Conservation (phyloP, 1,140 invertebrate species). For the Drosophila baimaii region DNA sequence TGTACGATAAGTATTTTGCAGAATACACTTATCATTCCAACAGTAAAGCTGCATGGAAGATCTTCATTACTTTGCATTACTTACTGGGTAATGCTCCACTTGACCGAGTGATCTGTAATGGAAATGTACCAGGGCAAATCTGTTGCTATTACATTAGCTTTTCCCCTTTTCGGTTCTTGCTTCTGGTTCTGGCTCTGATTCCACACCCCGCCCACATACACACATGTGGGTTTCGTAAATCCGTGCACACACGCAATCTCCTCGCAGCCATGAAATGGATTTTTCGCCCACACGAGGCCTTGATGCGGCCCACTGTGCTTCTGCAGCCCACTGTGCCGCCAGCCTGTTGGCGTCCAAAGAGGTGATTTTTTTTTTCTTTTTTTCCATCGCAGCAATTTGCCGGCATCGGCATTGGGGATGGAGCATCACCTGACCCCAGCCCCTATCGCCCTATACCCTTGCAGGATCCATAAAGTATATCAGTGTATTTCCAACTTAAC, state of each 20-base stretch:
- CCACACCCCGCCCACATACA: background rate
- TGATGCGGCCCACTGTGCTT: slow-evolving; percentile 27
- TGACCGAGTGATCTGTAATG: slow-evolving; percentile 43
- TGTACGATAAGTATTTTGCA: background rate
- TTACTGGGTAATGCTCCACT: slow-evolving; percentile 25
- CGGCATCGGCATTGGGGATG: slow-evolving; percentile 14
- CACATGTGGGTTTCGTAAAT: slow-evolving; percentile 46
- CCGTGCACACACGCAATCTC: slow-evolving; percentile 23
- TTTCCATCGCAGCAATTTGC: slow-evolving; percentile 2
- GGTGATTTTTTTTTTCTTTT: slow-evolving; percentile 4
- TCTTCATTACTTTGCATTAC: slow-evolving; percentile 10
- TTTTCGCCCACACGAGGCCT: slow-evolving; percentile 39
- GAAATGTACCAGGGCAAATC: slow-evolving; percentile 28
- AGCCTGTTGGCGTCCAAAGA: slow-evolving; percentile 5
- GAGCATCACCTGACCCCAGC: slow-evolving; percentile 16
- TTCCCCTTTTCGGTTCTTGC: slow-evolving; percentile 3
- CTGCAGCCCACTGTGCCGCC: slow-evolving; percentile 20
- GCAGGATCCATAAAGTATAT: background rate
- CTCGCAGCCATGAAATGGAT: slow-evolving; percentile 7
- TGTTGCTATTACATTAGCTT: slow-evolving; percentile 32
- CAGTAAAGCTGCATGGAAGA: background rate
- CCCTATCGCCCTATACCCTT: background rate
- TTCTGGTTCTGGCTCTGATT: slow-evolving; percentile 3
- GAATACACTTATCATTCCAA: slow-evolving; percentile 6
- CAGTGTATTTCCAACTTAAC: background rate